A percentile compares a stretch with the other conserved stretches of the same genome.
These are phyloP conservation scores for Apus apus DNA, from an alignment of 2,113 vertebrate species.

Conservation along the genomic window DNA sequence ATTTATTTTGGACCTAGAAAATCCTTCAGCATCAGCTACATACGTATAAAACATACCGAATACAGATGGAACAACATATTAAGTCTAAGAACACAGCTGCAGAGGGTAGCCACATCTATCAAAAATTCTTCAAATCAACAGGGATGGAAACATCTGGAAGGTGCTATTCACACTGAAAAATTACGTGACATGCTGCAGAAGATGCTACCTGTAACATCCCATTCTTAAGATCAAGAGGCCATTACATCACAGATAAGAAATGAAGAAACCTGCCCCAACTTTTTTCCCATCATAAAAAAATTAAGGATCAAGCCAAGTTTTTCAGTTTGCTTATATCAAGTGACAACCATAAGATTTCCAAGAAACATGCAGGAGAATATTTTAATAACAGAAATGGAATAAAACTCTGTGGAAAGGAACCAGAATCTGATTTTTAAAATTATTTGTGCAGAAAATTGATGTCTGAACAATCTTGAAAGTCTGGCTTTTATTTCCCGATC, in stretches of 20 bases:
- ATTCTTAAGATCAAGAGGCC: background rate
- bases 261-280: background rate
- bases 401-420: background rate
- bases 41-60: background rate
- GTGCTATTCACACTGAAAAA: background rate
- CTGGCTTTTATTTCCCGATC: slow-evolving; percentile 8
- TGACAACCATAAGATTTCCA: background rate
- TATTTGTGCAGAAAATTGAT: background rate
- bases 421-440: background rate
- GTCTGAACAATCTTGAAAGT: background rate
- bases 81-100: background rate
- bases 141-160: background rate
- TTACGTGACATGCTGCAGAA: background rate
- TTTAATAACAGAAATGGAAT: background rate
- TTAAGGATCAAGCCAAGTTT: background rate
- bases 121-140: background rate
- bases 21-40: background rate
- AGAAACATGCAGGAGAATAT: background rate
- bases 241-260: background rate
- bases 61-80: background rate
- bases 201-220: background rate
- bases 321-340: background rate
- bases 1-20: background rate
- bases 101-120: background rate
- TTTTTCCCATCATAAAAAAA: background rate